These are phyloP conservation scores for Orthonychiurus folsomi DNA, from an alignment of 2,888 invertebrate species.

Conservation along the genomic window DNA sequence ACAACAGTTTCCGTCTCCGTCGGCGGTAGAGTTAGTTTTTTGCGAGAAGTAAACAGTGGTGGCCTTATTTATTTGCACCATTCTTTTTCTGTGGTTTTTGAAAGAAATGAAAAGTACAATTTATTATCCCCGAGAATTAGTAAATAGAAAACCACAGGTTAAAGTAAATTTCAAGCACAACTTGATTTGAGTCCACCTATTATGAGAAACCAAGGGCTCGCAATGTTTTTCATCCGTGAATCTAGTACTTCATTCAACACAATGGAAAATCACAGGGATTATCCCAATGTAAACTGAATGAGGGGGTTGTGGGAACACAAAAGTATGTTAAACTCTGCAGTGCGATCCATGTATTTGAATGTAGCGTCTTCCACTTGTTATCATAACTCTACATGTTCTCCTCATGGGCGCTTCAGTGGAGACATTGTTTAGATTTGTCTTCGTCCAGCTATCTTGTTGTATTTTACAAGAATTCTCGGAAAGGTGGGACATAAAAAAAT, in stretches of 20 bases:
- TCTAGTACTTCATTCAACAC: no score
- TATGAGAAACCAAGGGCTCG: not conserved
- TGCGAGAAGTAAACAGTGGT: no score
- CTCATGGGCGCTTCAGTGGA: not conserved
- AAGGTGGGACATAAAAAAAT: no score
- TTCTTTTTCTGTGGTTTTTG: not conserved
- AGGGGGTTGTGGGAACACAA: not conserved
- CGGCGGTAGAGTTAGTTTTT: no score
- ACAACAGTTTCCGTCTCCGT: no score
- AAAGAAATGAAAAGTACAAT: not conserved
- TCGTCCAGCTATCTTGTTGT: no score
- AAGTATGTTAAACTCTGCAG: not conserved
- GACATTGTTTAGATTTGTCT: not conserved
- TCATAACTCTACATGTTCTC: not conserved
- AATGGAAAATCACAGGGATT: not conserved
- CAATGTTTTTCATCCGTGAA: not conserved
- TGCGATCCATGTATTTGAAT: not conserved
- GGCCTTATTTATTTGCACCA: not conserved
- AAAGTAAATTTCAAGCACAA: no score
- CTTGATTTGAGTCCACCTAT: not conserved
- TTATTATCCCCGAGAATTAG: not conserved
- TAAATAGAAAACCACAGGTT: conserved; percentile 1
- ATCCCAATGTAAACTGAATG: not conserved
- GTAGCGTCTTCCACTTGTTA: not conserved
- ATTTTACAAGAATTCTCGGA: no score